A percentile compares a stretch with the other conserved stretches of the same genome.
Evolutionary conservation across 2,113 vertebrate genomes (phyloP).

Genomic region (Aegotheles bennettii): DNA sequence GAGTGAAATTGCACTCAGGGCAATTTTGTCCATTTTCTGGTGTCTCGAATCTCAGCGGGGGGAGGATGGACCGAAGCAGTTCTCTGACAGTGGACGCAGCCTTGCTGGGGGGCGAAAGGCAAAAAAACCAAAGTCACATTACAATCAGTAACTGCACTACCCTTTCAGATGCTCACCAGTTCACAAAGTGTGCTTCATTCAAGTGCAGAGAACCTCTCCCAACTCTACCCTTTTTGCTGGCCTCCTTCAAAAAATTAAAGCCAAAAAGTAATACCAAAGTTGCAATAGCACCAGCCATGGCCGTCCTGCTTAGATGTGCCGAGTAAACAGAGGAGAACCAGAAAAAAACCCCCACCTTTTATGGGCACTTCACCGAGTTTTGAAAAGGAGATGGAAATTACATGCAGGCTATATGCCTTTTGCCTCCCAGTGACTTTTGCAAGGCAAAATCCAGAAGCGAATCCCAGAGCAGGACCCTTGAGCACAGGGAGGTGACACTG

Average conservation of each 20-base stretch:
- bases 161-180: neutral
- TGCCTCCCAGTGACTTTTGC: neutral
- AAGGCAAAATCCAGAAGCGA: neutral
- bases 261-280: neutral
- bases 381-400: neutral
- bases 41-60: neutral
- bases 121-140: neutral
- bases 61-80: neutral
- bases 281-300: accelerated
- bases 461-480: neutral
- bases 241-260: neutral
- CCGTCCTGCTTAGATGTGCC: accelerated
- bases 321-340: neutral
- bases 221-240: neutral
- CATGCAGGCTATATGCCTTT: neutral
- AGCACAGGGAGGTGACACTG: neutral
- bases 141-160: neutral
- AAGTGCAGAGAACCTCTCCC: neutral
- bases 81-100: neutral
- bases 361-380: neutral
- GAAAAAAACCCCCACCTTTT: neutral
- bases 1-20: neutral
- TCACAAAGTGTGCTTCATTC: neutral
- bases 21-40: neutral
- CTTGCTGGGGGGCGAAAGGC: neutral